A percentile compares a stretch with the other conserved stretches of the same genome.
Conservation (phyloP, 2,888 invertebrate species). For the Eupeodes latifasciatus region DNA sequence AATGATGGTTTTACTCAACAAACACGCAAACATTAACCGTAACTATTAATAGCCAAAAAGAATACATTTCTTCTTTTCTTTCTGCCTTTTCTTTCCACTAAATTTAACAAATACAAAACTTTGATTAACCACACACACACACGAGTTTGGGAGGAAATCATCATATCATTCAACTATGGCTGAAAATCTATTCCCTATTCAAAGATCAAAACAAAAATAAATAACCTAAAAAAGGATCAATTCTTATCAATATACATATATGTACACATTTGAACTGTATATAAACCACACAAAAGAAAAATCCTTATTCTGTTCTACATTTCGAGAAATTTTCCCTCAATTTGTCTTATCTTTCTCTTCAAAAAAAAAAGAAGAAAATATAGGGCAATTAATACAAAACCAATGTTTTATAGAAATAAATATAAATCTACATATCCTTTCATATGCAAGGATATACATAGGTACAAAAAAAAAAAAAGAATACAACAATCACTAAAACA, state of each 20-base stretch:
- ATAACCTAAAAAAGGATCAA: slow-evolving; percentile 34
- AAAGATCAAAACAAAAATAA: neutral
- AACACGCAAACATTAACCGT: neutral
- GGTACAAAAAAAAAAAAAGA: neutral
- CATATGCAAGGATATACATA: neutral
- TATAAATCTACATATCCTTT: neutral
- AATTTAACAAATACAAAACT: slow-evolving; percentile 25
- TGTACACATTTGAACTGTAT: neutral
- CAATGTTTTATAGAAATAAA: slow-evolving; percentile 65
- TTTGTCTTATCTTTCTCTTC: slow-evolving; percentile 21
- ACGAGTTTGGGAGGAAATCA: neutral
- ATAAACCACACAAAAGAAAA: slow-evolving; percentile 42
- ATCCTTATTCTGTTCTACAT: slow-evolving; percentile 49
- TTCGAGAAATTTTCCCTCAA: slow-evolving; percentile 3
- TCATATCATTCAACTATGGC: slow-evolving; percentile 28
- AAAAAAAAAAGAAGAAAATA: slow-evolving; percentile 37
- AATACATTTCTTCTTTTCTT: neutral
- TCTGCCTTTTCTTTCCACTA: slow-evolving; percentile 13
- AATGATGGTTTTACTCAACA: slow-evolving; percentile 2
- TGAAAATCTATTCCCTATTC: slow-evolving; percentile 40
- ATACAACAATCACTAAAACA: slow-evolving; percentile 55
- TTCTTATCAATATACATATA: slow-evolving; percentile 37
- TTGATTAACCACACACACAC: slow-evolving; percentile 1
- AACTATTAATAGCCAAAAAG: neutral
- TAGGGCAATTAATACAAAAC: slow-evolving; percentile 75